Percentiles rank a stretch among this genome's conserved stretches.
These are phyloP conservation scores for Xestia xanthographa DNA, from an alignment of 2,888 invertebrate genomes.

Conservation along the genomic window DNA sequence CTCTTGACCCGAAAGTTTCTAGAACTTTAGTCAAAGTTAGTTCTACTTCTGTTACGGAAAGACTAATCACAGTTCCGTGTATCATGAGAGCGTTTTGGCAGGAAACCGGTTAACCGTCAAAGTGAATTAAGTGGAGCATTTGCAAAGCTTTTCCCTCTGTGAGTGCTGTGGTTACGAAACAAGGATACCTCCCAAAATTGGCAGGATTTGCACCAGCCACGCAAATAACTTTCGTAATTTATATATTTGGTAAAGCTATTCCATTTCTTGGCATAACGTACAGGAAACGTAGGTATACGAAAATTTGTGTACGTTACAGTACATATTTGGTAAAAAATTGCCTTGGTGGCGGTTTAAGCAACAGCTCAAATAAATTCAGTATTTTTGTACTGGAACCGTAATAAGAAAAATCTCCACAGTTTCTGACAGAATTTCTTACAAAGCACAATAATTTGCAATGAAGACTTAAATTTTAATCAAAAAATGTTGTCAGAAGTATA, in stretches of 20 bases:
- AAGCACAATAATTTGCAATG: not conserved
- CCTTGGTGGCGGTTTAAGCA: not conserved
- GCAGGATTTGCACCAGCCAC: slow-evolving; percentile 25
- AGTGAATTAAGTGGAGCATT: slow-evolving; percentile 30
- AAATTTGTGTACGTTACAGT: slow-evolving; percentile 12
- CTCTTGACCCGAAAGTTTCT: not conserved
- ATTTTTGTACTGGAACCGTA: not conserved
- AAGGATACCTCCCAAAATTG: slow-evolving; percentile 28
- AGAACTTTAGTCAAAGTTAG: slow-evolving; percentile 19
- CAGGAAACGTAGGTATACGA: not conserved
- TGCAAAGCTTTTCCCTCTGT: slow-evolving; percentile 4
- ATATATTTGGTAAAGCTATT: slow-evolving; percentile 36
- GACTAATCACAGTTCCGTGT: slow-evolving; percentile 36
- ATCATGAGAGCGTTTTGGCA: slow-evolving; percentile 7
- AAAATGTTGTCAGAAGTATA: not conserved
- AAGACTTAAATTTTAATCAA: not conserved
- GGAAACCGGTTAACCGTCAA: slow-evolving; percentile 17
- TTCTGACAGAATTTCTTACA: not conserved
- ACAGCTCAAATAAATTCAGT: slow-evolving; percentile 8
- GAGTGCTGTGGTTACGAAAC: slow-evolving; percentile 16
- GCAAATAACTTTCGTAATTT: slow-evolving; percentile 34
- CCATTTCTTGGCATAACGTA: slow-evolving; percentile 32
- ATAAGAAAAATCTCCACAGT: not conserved
- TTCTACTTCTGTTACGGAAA: slow-evolving; percentile 4
- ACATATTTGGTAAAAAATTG: slow-evolving; percentile 12